These are phyloP conservation scores for Mustela erminea DNA, from an alignment of 2,797 vertebrate species.

Conservation along the genomic window DNA sequence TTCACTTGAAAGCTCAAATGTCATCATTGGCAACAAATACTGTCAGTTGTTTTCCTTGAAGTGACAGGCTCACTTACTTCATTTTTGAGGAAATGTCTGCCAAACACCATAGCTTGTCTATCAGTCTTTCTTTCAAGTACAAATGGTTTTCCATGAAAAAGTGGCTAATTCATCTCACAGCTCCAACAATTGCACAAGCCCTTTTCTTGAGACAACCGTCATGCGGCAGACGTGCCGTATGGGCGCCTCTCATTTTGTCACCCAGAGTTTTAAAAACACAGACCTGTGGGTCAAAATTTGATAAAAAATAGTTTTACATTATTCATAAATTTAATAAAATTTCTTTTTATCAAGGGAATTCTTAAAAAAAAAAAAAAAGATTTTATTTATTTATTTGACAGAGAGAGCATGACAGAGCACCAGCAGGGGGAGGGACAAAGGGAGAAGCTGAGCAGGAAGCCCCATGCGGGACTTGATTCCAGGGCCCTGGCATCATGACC, in stretches of 20 bases:
- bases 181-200: not conserved
- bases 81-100: conserved; percentile 54
- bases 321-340: not conserved
- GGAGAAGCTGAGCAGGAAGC: no score
- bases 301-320: not conserved
- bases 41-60: conserved; percentile 67
- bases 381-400: no score
- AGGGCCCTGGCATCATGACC: no score
- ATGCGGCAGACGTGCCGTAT: not conserved
- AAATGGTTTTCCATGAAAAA: conserved; percentile 56
- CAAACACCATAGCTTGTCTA: conserved; percentile 54
- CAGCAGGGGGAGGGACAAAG: no score
- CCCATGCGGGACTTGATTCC: fast-evolving
- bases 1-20: conserved; percentile 69
- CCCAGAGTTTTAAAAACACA: not conserved
- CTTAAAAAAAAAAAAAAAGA: not conserved
- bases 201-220: not conserved
- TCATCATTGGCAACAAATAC: conserved; percentile 64
- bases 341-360: not conserved
- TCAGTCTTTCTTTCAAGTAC: conserved; percentile 62
- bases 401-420: no score
- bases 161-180: conserved; percentile 44
- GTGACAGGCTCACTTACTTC: conserved; percentile 61
- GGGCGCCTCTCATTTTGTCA: not conserved
- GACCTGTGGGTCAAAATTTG: not conserved